Percentiles rank a stretch among this genome's conserved stretches.
Conservation (phyloP, 1,140 invertebrate species). For the Heterodera carotae region DNA sequence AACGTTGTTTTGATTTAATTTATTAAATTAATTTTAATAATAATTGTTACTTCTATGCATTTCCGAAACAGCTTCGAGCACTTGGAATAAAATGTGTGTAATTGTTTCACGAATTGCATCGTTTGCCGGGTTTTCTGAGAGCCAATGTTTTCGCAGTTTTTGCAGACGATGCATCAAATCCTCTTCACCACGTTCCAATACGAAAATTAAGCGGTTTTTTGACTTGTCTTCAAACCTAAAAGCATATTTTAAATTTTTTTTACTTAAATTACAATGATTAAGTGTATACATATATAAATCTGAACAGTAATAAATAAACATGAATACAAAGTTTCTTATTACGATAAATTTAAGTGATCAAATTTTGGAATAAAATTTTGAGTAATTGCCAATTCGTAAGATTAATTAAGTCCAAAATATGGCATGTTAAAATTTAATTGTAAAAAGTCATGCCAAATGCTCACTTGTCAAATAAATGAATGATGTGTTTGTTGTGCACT, state of each 20-base stretch:
- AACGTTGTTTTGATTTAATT: too few species aligned
- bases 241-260: neutral
- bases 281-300: too few species aligned
- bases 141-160: neutral
- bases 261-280: too few species aligned
- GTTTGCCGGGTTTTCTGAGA: neutral
- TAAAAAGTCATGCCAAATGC: too few species aligned
- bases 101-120: neutral
- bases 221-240: neutral
- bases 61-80: neutral
- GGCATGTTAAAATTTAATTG: too few species aligned
- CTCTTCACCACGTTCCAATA: neutral
- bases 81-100: neutral
- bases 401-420: too few species aligned
- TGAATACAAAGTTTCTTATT: too few species aligned
- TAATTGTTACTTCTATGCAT: neutral
- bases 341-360: too few species aligned
- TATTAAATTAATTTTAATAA: too few species aligned
- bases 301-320: too few species aligned
- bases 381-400: too few species aligned
- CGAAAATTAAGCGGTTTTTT: slow-evolving; percentile 1
- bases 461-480: neutral
- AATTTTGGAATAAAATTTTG: too few species aligned
- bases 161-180: neutral
- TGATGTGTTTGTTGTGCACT: neutral